phyloP scores from a whole-genome alignment of 2,888 invertebrate genomes.

The Dromius quadrimaculatus region DNA sequence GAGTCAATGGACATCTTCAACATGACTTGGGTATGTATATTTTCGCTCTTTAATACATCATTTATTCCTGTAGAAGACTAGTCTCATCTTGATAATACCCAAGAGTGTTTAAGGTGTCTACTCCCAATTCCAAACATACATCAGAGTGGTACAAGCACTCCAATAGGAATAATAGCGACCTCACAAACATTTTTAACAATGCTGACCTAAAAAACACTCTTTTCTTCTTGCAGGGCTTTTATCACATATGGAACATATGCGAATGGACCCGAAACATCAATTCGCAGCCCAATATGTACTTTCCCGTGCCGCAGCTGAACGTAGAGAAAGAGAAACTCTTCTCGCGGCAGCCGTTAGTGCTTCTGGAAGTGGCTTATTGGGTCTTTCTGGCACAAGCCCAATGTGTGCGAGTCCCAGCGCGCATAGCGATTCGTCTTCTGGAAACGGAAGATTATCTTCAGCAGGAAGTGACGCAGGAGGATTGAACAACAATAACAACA shows the following conservation, averaged over 20 bases:
- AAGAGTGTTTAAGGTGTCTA: conserved; percentile 31
- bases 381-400: conserved; percentile 71
- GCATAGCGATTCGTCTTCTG: conserved; percentile 88
- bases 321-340: conserved; percentile 84
- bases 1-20: conserved; percentile 38
- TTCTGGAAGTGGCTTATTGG: conserved; percentile 74
- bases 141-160: conserved; percentile 41
- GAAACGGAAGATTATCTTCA: conserved; percentile 83
- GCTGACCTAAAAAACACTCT: background rate
- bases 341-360: conserved; percentile 77
- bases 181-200: background rate
- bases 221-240: too few species aligned
- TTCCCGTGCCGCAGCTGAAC: conserved; percentile 89
- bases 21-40: conserved; percentile 42
- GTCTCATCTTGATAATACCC: conserved; percentile 14
- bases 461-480: conserved; percentile 82
- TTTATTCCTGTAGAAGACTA: conserved; percentile 28
- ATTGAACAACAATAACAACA: conserved; percentile 78
- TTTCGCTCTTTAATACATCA: conserved; percentile 26
- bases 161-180: background rate
- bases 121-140: conserved; percentile 11
- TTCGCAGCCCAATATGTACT: conserved; percentile 95
- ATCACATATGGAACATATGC: conserved; percentile 96
- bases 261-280: conserved; percentile 96
- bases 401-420: conserved; percentile 87